Base-by-base conservation (phyloP, 2,113 vertebrate species). In the Leptobrachium leishanense region DNA sequence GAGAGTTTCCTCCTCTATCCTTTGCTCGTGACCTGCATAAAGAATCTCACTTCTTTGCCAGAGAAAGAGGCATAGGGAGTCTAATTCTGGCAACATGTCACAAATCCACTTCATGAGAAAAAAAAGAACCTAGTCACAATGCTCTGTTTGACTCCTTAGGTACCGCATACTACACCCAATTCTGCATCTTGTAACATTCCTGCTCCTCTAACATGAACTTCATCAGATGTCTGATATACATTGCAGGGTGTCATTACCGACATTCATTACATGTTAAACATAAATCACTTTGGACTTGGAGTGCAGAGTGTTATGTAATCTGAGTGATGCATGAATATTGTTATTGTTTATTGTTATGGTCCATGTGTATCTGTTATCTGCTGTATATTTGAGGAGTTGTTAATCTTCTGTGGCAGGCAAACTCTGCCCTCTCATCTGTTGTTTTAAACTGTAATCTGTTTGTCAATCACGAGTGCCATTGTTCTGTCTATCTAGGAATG, bases 21-120 rank as follows among this genome's bases (percentile, higher is more conserved):
- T 64, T 6, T n/a, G 72, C 43, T 63, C 20, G 57, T 46, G n/a
- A 74, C 41, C n/a, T 74, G 43, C n/a, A 44, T 46, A 74, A 4
- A 62, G n/a, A 64, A 64, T 64, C n/a, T 31, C 20, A 20, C 62
- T 13, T 3, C 31, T 20, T 10, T 31, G n/a, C 62, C 62, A 31
- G 62, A 39, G 2, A 64, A 39, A 59, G 55, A 59, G 46, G 46
- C 46, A 50, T 12, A 13, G 13, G 55, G 55, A 59, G 55, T 15
- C 55, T 2, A 20, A 53, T 50, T 53, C n/a, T 50, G 7, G 43
- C 43, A n/a, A 43, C 41, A 20, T 20, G 11, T 1, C 43, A 50
- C 15, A 70, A 46, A 70, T 20, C 20, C 7, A 31, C 7, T 1
- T 31, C 20, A 46, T 70, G 20, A 44, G 31, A 7, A 31, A 15